A percentile compares a stretch with the other conserved stretches of the same genome.
Conservation (phyloP, 2,888 invertebrate species). For the Ethmia dodecea region DNA sequence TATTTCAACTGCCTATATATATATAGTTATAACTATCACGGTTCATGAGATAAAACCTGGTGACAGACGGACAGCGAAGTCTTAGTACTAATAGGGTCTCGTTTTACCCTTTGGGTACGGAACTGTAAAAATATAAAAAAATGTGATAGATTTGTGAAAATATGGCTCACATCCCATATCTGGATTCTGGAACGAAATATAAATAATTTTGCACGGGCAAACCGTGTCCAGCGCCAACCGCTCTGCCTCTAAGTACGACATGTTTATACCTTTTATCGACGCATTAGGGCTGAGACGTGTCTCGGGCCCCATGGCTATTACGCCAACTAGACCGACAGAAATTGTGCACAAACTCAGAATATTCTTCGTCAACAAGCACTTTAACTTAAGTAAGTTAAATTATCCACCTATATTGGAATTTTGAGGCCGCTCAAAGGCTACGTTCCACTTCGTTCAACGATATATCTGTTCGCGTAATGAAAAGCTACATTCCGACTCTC, state of each 20-base stretch:
- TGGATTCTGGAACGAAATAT: constrained; percentile 15
- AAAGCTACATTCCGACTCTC: constrained; percentile 30
- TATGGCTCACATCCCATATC: constrained; percentile 9
- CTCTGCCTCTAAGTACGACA: constrained; percentile 20
- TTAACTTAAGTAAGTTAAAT: constrained; percentile 18
- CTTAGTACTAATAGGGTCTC: no score
- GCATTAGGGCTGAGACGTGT: constrained; percentile 26
- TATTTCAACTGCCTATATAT: no score
- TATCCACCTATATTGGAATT: constrained; percentile 19
- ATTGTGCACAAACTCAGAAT: constrained; percentile 31
- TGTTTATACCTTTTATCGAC: constrained; percentile 22
- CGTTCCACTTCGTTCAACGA: constrained; percentile 18
- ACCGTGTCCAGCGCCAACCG: constrained; percentile 15
- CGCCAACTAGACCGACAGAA: constrained; percentile 29
- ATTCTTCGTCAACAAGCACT: constrained; percentile 25
- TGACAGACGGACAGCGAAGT: no score
- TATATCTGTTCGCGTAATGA: constrained; percentile 30
- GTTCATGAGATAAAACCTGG: no score
- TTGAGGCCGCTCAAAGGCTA: constrained; percentile 14
- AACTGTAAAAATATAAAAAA: no score
- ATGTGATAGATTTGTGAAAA: constrained; percentile 10
- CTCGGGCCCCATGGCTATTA: constrained; percentile 29
- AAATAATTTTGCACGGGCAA: constrained; percentile 14
- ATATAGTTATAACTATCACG: no score
- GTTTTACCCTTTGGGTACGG: no score